Conservation (phyloP, 2,888 invertebrate species). For the Physocephala rufipes region DNA sequence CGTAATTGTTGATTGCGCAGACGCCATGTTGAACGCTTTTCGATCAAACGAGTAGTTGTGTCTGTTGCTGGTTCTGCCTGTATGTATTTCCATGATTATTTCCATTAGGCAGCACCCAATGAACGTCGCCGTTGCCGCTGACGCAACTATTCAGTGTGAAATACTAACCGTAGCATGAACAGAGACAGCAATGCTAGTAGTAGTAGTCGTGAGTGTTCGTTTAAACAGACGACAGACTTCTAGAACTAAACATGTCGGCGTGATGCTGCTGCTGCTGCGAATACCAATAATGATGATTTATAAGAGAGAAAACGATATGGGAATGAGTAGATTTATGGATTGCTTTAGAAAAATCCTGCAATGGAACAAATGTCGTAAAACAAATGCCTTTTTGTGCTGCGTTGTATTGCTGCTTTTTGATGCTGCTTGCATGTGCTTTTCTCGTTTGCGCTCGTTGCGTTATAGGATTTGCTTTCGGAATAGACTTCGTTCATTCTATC, state of each 20-base stretch:
- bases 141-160: not conserved
- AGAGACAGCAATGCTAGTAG: too few species aligned
- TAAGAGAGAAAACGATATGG: not conserved
- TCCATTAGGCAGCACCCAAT: too few species aligned
- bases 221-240: too few species aligned
- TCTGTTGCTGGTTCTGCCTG: not conserved
- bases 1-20: conserved; percentile 14
- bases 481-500: not conserved
- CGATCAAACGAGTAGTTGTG: not conserved
- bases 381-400: not conserved
- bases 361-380: not conserved
- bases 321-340: not conserved
- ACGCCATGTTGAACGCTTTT: conserved; percentile 25
- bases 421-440: not conserved
- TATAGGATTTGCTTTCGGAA: too few species aligned
- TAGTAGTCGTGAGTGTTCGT: too few species aligned
- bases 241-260: too few species aligned
- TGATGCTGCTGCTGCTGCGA: not conserved
- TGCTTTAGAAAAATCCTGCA: not conserved
- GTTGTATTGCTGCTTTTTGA: not conserved
- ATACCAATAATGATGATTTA: not conserved
- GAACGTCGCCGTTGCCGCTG: not conserved
- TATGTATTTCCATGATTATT: not conserved
- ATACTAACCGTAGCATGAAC: too few species aligned
- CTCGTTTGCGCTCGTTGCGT: too few species aligned